A percentile compares a stretch with the other conserved stretches of the same genome.
Evolutionary conservation across 2,888 invertebrate species (phyloP).

Genomic region (Cotesia congregata): DNA sequence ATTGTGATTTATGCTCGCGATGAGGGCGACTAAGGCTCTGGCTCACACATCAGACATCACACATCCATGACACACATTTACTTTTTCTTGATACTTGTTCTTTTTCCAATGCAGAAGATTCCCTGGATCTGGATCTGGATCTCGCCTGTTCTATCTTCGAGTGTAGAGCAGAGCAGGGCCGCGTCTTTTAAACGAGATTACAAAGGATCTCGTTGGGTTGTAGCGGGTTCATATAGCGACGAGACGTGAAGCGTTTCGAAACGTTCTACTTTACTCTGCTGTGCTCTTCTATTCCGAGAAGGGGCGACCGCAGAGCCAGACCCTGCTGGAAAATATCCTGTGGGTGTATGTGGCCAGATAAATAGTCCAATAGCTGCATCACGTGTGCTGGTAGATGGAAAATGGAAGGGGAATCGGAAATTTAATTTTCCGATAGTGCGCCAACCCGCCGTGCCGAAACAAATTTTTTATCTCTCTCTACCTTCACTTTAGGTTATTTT

Average conservation of each 20-base stretch:
- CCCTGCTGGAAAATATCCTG: constrained; percentile 31
- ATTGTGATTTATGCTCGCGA: constrained; percentile 69
- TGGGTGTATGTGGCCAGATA: constrained; percentile 38
- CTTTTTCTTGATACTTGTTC: neutral
- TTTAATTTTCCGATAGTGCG: constrained; percentile 51
- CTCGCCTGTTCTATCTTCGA: no score
- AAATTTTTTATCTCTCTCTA: constrained; percentile 26
- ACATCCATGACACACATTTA: neutral
- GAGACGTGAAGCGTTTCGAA: constrained; percentile 60
- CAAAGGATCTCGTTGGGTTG: constrained; percentile 60
- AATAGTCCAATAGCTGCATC: constrained; percentile 39
- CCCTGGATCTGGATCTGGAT: no score
- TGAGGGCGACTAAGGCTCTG: constrained; percentile 62
- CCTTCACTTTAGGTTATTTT: neutral
- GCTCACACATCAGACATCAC: constrained; percentile 34
- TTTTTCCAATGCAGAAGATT: no score
- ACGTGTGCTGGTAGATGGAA: neutral
- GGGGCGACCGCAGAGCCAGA: neutral
- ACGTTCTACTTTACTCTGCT: constrained; percentile 50
- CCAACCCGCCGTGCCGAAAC: constrained; percentile 10
- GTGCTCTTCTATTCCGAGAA: neutral
- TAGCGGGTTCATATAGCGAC: constrained; percentile 36
- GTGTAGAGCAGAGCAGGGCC: no score
- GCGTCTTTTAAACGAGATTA: constrained; percentile 65
- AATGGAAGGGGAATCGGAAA: constrained; percentile 45